Evolutionary conservation across 2,888 invertebrate species (phyloP).

Genomic region (Yponomeuta sedellus): DNA sequence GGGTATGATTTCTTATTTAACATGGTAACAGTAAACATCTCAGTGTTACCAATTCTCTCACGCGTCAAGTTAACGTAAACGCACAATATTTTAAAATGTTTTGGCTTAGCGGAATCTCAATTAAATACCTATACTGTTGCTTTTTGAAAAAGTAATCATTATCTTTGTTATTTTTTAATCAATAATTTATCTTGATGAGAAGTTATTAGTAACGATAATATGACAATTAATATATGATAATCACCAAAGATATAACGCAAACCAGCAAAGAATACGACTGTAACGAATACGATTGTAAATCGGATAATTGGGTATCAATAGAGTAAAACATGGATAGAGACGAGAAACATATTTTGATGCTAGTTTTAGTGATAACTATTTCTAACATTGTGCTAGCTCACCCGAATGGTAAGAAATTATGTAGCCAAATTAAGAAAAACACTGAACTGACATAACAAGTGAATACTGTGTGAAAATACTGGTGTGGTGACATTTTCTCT

Average conservation of each 20-base stretch:
- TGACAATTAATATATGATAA: no score
- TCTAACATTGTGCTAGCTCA: background rate
- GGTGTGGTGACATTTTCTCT: no score
- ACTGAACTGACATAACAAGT: background rate
- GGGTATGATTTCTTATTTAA: no score
- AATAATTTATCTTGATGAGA: background rate
- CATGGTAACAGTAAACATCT: no score
- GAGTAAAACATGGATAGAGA: no score
- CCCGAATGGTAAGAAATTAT: background rate
- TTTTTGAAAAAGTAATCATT: no score
- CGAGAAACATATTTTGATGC: background rate
- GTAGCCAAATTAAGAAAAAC: background rate
- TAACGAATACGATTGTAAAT: background rate
- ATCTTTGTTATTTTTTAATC: background rate
- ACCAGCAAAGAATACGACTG: background rate
- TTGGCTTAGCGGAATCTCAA: no score
- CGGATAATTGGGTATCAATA: background rate
- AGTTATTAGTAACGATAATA: no score
- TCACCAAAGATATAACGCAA: background rate
- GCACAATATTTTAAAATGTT: no score
- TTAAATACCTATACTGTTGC: no score
- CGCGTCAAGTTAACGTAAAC: no score
- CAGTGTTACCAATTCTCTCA: no score
- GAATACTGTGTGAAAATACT: background rate
- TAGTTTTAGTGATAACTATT: background rate